Percentiles rank a stretch among this genome's conserved stretches.
phyloP scores from a whole-genome alignment of 1,140 invertebrate genomes.

The Ganaspis sp. region DNA sequence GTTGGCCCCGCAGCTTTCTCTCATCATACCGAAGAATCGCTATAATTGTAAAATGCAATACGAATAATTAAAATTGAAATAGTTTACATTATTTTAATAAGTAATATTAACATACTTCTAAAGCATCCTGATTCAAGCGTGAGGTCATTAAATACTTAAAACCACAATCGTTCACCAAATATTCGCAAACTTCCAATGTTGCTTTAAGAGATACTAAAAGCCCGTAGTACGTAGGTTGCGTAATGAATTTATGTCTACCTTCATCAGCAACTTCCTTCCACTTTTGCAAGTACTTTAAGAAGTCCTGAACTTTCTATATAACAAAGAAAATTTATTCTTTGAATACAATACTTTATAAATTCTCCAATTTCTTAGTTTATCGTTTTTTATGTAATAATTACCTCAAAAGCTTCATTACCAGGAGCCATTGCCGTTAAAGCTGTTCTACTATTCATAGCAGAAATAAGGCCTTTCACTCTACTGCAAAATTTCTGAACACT shows the following conservation, averaged over 20 bases:
- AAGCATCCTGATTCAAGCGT: conserved; percentile 33
- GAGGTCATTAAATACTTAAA: conserved; percentile 35
- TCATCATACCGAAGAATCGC: conserved; percentile 43
- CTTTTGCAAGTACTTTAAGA: background rate
- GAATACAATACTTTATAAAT: background rate
- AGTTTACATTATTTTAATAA: background rate
- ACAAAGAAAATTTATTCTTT: background rate
- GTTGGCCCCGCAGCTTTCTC: conserved; percentile 36
- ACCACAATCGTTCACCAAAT: conserved; percentile 8
- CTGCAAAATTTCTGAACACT: background rate
- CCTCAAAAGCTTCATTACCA: background rate
- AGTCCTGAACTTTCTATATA: background rate
- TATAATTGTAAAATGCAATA: conserved; percentile 20
- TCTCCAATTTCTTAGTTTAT: background rate
- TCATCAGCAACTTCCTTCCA: background rate
- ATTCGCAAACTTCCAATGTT: conserved; percentile 33
- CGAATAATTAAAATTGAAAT: background rate
- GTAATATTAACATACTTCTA: conserved; percentile 31
- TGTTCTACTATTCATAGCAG: background rate
- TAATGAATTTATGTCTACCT: background rate
- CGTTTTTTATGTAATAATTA: background rate
- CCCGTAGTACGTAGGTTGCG: background rate
- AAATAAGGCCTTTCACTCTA: background rate
- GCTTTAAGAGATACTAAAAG: background rate
- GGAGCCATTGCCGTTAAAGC: background rate